Conservation (phyloP, 2,888 invertebrate species). For the Eupithecia tripunctaria region DNA sequence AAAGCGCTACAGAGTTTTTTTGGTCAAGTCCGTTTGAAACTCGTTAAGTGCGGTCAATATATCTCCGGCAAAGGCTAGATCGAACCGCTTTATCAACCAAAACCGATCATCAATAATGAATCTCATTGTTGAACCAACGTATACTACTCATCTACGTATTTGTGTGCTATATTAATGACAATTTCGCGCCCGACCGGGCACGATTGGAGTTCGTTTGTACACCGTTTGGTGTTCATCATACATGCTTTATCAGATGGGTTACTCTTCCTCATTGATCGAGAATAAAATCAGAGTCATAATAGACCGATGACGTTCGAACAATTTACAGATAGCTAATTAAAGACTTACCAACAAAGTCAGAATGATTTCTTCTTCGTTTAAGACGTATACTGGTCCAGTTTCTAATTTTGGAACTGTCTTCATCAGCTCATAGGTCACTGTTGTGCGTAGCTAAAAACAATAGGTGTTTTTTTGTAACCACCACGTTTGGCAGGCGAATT, state of each 20-base stretch:
- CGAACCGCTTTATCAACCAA: constrained; percentile 9
- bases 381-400: too few species aligned
- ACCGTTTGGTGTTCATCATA: constrained; percentile 40
- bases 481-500: too few species aligned
- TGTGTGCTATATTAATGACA: constrained; percentile 70
- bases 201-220: constrained; percentile 67
- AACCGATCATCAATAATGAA: constrained; percentile 23
- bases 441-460: too few species aligned
- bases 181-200: constrained; percentile 67
- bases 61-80: constrained; percentile 5
- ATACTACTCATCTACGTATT: constrained; percentile 41
- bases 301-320: background rate
- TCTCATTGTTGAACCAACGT: constrained; percentile 17
- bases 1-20: background rate
- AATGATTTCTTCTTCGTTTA: too few species aligned
- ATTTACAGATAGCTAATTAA: background rate
- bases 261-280: background rate
- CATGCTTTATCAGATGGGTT: background rate
- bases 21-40: background rate
- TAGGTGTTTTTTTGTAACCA: too few species aligned
- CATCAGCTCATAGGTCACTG: too few species aligned
- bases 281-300: background rate
- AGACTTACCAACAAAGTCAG: too few species aligned
- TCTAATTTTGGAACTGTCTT: too few species aligned
- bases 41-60: background rate